Percentiles rank a stretch among this genome's conserved stretches.
These are phyloP conservation scores for Apeltes quadracus DNA, from an alignment of 2,113 vertebrate genomes.

Conservation along the genomic window DNA sequence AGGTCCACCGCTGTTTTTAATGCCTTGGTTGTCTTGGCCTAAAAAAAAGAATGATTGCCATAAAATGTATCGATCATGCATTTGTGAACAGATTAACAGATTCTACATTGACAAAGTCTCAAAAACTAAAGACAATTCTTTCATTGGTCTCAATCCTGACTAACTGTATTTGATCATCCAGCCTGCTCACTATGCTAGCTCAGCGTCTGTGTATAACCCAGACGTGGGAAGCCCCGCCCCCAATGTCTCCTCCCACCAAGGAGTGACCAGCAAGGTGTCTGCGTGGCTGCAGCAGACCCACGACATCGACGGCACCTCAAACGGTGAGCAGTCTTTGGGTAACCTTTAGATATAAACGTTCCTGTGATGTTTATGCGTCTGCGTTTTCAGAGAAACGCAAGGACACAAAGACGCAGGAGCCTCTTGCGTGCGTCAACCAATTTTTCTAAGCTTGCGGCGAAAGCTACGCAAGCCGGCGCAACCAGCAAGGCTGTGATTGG, in stretches of 20 bases:
- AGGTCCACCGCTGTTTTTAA: no score
- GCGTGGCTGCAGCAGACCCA: constrained; percentile 89
- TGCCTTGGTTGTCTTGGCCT: no score
- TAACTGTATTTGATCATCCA: constrained; percentile 5
- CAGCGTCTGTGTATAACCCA: constrained; percentile 36
- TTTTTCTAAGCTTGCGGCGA: no score
- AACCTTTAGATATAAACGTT: no score
- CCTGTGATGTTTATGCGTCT: no score
- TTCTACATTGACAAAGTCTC: not conserved
- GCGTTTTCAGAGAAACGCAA: no score
- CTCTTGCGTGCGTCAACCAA: no score
- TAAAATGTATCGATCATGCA: no score
- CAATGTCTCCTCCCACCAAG: constrained; percentile 26
- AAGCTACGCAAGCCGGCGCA: no score
- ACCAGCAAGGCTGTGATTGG: no score
- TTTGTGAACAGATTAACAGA: no score
- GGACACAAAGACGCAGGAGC: no score
- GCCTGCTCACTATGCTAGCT: constrained; percentile 66
- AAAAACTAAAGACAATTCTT: not conserved
- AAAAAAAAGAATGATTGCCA: not conserved
- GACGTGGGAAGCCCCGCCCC: constrained; percentile 42
- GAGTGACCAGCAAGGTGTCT: constrained; percentile 82
- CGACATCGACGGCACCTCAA: constrained; percentile 85
- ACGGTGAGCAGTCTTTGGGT: constrained; percentile 72
- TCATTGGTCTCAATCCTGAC: not conserved